Base-by-base conservation (phyloP, 1,140 invertebrate genomes). In the Papilio machaon region DNA sequence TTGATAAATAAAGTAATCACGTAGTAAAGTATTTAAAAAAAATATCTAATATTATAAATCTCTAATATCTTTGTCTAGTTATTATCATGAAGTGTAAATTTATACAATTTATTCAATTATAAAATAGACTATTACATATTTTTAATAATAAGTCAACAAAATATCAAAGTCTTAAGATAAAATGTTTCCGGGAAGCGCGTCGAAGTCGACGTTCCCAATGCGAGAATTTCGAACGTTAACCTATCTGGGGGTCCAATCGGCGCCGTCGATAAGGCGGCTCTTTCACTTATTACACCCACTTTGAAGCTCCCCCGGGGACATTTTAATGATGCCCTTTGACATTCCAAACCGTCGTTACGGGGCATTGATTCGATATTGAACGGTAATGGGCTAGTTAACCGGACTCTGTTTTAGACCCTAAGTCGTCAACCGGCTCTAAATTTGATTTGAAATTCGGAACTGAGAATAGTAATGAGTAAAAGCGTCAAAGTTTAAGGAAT, bases 281-380 rank as follows among this genome's bases (percentile, higher is more conserved):
- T 81, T 80, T 82, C 74, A 80, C 76, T 84, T 80, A 82, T 81
- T 82, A 80, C 82, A 81, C 82, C 82, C 70, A 83, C 82, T 83
- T 83, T 82, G 82, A 82, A 81, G 58, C 60, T 67, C 70, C 70
- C 23, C 60, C n/a, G 13, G 81, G 67, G 74, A 80, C 78, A 79
- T 82, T 84, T 80, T 82, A 84, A 84, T 82, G 81, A 80, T 73
- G 74, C 74, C 75, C 47, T 84, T 84, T 82, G 79, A 82, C 81
- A 79, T 82, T 80, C 43, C 52, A 73, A 81, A 82, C 74, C 78
- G 73, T 79, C 81, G 79, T 83, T 83, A 52, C n/a, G 47, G 47
- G 8, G 54, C 75, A 78, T 58, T 78, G 75, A 78, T 78, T 78
- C 54, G 75, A 43, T 58, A 30, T 75, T 52, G 49, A 78, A 60